Percentiles rank a stretch among this genome's conserved stretches.
phyloP scores from a whole-genome alignment of 1,140 invertebrate genomes.

The Tigriopus japonicus region DNA sequence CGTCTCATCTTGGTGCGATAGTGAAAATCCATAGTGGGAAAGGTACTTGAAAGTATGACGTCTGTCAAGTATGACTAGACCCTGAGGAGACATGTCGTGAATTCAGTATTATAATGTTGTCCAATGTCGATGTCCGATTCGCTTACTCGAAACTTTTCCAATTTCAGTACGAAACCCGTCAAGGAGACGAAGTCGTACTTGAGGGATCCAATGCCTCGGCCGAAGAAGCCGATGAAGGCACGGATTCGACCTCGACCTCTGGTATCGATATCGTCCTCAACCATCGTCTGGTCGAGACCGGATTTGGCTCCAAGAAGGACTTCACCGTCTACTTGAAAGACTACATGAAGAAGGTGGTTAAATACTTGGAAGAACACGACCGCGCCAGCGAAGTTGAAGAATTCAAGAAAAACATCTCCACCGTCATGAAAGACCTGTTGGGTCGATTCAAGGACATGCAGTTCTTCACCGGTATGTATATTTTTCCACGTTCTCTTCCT shows the following conservation, averaged over 20 bases:
- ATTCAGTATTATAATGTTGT: too few relatives aligned
- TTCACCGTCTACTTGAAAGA: slow-evolving; percentile 84
- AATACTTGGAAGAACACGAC: not conserved
- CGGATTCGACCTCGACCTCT: slow-evolving; percentile 45
- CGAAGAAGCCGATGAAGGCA: slow-evolving; percentile 69
- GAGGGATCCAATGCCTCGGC: slow-evolving; percentile 80
- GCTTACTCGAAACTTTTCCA: not conserved
- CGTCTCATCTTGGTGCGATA: not conserved
- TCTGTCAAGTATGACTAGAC: too few relatives aligned
- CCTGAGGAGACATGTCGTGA: too few relatives aligned
- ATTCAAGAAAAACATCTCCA: slow-evolving; percentile 81
- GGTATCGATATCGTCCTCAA: slow-evolving; percentile 87
- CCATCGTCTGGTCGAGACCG: slow-evolving; percentile 68
- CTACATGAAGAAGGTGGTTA: slow-evolving; percentile 79
- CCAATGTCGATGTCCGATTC: too few relatives aligned
- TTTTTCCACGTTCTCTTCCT: not conserved
- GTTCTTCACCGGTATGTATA: slow-evolving; percentile 54
- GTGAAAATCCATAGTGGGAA: too few relatives aligned
- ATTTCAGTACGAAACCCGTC: slow-evolving; percentile 43
- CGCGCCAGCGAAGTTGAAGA: slow-evolving; percentile 44
- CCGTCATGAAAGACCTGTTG: slow-evolving; percentile 83
- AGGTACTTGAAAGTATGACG: too few relatives aligned
- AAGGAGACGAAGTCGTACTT: slow-evolving; percentile 54
- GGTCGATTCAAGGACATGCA: slow-evolving; percentile 78
- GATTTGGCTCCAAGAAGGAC: slow-evolving; percentile 33